phyloP scores from a whole-genome alignment of 2,888 invertebrate genomes.

The Ephialtes manifestator region DNA sequence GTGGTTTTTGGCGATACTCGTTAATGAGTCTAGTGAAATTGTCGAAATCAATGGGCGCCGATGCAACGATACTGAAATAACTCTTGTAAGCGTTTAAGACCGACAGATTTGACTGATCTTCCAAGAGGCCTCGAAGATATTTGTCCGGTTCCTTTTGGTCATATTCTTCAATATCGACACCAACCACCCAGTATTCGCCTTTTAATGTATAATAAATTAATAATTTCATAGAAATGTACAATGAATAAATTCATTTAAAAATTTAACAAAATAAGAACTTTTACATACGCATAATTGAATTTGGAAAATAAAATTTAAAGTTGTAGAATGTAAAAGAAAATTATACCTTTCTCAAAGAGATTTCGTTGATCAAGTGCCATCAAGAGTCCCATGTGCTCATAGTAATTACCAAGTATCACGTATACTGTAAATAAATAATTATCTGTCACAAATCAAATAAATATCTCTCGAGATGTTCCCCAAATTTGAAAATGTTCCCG shows the following conservation, averaged over 20 bases:
- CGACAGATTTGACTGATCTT: constrained; percentile 86
- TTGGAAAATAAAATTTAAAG: constrained; percentile 7
- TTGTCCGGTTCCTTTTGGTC: constrained; percentile 92
- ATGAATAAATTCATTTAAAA: neutral
- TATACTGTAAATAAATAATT: constrained; percentile 90
- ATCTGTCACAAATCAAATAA: neutral
- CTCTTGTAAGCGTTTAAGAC: constrained; percentile 92
- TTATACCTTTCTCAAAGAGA: constrained; percentile 91
- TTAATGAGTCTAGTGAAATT: constrained; percentile 93
- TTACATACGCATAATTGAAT: too few species aligned
- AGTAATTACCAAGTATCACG: constrained; percentile 95
- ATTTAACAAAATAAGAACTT: neutral
- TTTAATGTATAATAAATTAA: constrained; percentile 69
- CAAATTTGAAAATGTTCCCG: too few species aligned
- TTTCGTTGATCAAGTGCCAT: constrained; percentile 94
- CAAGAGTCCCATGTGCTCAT: constrained; percentile 97
- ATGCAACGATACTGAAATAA: constrained; percentile 94
- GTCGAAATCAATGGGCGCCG: constrained; percentile 91
- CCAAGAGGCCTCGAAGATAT: constrained; percentile 92
- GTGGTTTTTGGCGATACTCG: constrained; percentile 93
- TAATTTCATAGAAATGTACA: neutral
- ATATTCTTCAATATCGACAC: constrained; percentile 96
- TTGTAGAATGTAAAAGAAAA: neutral
- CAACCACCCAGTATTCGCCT: constrained; percentile 98
- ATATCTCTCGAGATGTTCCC: neutral